Conservation (phyloP, 2,113 vertebrate genomes). For the Esox niger region DNA sequence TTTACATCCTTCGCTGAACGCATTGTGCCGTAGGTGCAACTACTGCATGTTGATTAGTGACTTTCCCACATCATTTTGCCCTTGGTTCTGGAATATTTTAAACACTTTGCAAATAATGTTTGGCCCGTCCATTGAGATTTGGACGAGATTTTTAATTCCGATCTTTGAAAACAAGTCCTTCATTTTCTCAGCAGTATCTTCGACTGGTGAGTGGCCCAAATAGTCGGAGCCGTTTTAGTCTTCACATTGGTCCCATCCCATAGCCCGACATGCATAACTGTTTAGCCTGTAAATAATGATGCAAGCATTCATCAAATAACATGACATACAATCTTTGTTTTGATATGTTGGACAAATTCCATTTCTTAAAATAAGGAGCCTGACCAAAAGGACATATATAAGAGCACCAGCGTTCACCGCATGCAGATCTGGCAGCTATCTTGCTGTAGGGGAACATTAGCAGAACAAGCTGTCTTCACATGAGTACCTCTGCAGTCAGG, state of each 20-base stretch:
- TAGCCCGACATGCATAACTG: slow-evolving; percentile 24
- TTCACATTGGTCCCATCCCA: slow-evolving; percentile 14
- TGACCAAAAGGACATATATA: slow-evolving; percentile 18
- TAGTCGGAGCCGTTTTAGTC: slow-evolving; percentile 25
- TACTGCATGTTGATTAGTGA: slow-evolving; percentile 13
- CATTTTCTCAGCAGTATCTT: slow-evolving; percentile 18
- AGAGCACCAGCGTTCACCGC: slow-evolving; percentile 12
- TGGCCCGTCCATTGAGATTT: slow-evolving; percentile 23
- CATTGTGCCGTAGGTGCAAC: slow-evolving; percentile 20
- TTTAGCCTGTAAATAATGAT: slow-evolving; percentile 26
- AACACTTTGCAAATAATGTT: slow-evolving; percentile 21
- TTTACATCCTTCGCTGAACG: slow-evolving; percentile 18
- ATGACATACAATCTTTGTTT: slow-evolving; percentile 17
- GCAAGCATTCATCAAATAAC: slow-evolving; percentile 24
- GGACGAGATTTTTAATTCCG: slow-evolving; percentile 16
- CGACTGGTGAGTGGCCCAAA: slow-evolving; percentile 19
- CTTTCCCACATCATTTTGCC: slow-evolving; percentile 8
- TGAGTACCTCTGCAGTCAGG: slow-evolving; percentile 27
- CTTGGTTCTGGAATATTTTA: slow-evolving; percentile 6
- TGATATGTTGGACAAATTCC: slow-evolving; percentile 9
- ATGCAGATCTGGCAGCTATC: slow-evolving; percentile 14
- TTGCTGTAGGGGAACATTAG: slow-evolving; percentile 16
- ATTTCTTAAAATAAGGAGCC: slow-evolving; percentile 22
- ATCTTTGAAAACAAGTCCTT: slow-evolving; percentile 21
- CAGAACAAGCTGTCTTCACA: slow-evolving; percentile 24